Evolutionary conservation across 2,113 vertebrate species (phyloP).

Genomic region (Periophthalmodon schlosseri): DNA sequence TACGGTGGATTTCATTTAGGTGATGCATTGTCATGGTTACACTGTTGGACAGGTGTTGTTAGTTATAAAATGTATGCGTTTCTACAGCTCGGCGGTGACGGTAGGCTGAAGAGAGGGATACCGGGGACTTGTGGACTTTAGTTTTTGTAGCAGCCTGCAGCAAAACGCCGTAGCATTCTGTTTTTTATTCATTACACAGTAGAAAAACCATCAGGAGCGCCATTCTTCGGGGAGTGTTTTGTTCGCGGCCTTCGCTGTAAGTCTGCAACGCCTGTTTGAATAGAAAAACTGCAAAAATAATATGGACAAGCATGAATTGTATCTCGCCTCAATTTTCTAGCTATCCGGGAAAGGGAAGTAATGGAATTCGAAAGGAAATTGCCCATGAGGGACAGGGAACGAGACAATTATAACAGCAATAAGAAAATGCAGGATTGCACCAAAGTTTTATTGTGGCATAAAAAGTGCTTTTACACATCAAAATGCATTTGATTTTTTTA

Average conservation of each 20-base stretch:
- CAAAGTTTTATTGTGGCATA: not conserved
- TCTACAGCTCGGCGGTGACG: constrained; percentile 13
- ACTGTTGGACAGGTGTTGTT: constrained; percentile 59
- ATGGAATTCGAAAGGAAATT: constrained; percentile 29
- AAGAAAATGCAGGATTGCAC: not conserved
- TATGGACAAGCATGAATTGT: constrained; percentile 25
- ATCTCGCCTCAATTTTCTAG: constrained; percentile 6
- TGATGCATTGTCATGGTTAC: constrained; percentile 66
- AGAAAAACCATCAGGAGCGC: constrained; percentile 60
- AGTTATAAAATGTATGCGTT: constrained; percentile 42
- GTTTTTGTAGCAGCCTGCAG: constrained; percentile 46
- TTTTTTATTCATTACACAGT: constrained; percentile 71
- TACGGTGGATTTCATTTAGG: constrained; percentile 62
- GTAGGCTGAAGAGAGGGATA: constrained; percentile 1
- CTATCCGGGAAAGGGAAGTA: constrained; percentile 13
- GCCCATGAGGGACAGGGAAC: not conserved
- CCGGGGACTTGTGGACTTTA: constrained; percentile 27
- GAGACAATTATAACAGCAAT: constrained; percentile 7
- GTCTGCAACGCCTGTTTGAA: constrained; percentile 49
- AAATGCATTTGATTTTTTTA: not conserved
- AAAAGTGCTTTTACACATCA: not conserved
- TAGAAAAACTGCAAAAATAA: constrained; percentile 43
- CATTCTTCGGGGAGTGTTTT: constrained; percentile 64
- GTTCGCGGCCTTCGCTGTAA: constrained; percentile 54
- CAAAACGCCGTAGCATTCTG: constrained; percentile 42